Evolutionary conservation across 2,888 invertebrate species (phyloP), one percentile per base, ranked within the genome.

Genomic region (Drosophila mimica): DNA sequence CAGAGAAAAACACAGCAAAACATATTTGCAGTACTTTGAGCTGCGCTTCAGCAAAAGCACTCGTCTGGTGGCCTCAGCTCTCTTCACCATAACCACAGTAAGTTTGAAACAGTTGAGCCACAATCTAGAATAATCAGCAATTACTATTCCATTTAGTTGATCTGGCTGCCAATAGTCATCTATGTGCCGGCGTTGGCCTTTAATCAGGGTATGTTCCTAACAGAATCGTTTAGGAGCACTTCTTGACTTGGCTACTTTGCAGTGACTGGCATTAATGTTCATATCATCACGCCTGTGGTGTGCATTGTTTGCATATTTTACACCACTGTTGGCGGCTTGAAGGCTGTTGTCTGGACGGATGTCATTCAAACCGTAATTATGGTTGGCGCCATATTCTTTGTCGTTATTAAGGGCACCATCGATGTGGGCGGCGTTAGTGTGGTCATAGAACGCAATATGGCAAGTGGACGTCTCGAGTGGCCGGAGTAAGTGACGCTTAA

Each of bases 281-380:
- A 97, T 92, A 93, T 96, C 38, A 95, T 97, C 13, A 97, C 97
- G 2, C 96, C 97, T 0, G 95, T 96, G 20, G 96, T 97, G 2
- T 97, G 97, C 92, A 93, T 96, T 43, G 91, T 92, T 95, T 81
- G 96, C 93, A 98, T 98, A 88, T 97, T 98, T 93, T 98, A 98
- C 93, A 98, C 98, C 0, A 97, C 97, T 68, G 97, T 79, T 96
- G 97, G 96, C 83, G 97, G 97, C 65, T 93, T 97, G 56, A 96
- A 96, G 93, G 97, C 97, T 43, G 97, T 97, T 0, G 96, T 97
- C 53, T 97, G 97, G 96, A 96, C 97, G 1, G 97, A 97, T 89
- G 96, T 96, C n/a, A 95, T 97, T 62, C 97, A 97, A 93, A 96
- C 96, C 52, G 94, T 96, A 9, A 94, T 96, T 17, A 97, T 97